phyloP scores from a whole-genome alignment of 2,113 vertebrate species.

The Scytalopus superciliaris region DNA sequence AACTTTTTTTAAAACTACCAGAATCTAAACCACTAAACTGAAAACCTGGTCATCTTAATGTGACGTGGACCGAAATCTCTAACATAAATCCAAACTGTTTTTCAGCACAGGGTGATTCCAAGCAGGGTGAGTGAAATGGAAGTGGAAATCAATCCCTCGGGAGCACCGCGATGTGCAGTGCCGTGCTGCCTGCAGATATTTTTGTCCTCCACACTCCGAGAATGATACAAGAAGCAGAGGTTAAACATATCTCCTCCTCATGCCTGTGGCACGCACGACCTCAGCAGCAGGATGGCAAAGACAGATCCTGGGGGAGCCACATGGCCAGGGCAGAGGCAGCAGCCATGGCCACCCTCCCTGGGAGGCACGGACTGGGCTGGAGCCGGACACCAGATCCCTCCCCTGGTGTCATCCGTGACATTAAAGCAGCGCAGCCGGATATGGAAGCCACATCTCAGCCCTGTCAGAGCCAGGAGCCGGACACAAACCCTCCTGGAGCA shows the following conservation, averaged over 20 bases:
- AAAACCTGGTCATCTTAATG: not conserved
- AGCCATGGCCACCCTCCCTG: rapidly evolving
- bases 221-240: not conserved
- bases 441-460: rapidly evolving
- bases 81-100: not conserved
- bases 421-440: rapidly evolving
- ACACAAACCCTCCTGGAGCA: too few relatives aligned
- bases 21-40: not conserved
- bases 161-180: not conserved
- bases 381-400: not conserved
- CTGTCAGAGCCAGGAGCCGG: too few relatives aligned
- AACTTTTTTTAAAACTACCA: not conserved
- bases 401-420: too few relatives aligned
- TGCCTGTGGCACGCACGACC: not conserved
- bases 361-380: not conserved
- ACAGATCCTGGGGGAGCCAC: rapidly evolving
- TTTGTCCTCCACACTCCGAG: not conserved
- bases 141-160: not conserved
- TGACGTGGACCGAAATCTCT: not conserved
- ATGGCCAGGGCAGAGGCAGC: rapidly evolving
- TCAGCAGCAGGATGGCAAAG: not conserved
- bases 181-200: not conserved
- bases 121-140: not conserved
- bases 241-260: constrained; percentile 1
- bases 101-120: too few relatives aligned